Evolutionary conservation across 30 jellyfish, hydroid and myxozoan species (phyloP).

Genomic region (Rhopilema esculentum): DNA sequence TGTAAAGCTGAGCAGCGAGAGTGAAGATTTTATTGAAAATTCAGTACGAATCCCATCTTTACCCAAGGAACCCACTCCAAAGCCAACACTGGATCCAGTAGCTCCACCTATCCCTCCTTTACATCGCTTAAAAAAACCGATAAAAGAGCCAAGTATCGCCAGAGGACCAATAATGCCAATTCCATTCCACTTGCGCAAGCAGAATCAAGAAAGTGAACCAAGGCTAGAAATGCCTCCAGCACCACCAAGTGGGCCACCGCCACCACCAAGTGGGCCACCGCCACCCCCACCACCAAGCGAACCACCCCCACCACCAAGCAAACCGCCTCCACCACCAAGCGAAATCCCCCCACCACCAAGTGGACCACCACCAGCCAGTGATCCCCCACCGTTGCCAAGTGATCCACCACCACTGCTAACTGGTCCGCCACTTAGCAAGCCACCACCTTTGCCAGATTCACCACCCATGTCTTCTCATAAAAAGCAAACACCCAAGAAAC

Average conservation of each 20-base stretch:
- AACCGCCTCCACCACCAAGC: conserved; percentile 13
- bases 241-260: conserved; percentile 32
- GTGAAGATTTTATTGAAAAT: conserved; percentile 40
- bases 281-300: conserved; percentile 17
- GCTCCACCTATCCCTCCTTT: conserved; percentile 46
- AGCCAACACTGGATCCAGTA: conserved; percentile 40
- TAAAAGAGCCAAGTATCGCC: background rate
- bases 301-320: conserved; percentile 40
- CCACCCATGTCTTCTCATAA: background rate
- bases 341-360: conserved; percentile 61
- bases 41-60: conserved; percentile 34
- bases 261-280: conserved; percentile 15
- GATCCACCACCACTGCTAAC: conserved; percentile 35
- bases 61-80: conserved; percentile 47
- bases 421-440: background rate
- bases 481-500: background rate
- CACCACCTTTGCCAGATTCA: conserved; percentile 5
- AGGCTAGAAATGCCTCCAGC: background rate
- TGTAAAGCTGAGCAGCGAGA: conserved; percentile 48
- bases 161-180: conserved; percentile 2
- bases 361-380: background rate
- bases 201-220: background rate
- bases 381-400: conserved; percentile 15
- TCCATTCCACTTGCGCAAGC: conserved; percentile 5
- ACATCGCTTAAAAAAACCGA: conserved; percentile 11